These are phyloP conservation scores for Phragmatobia fuliginosa DNA, from an alignment of 2,888 invertebrate species.

Conservation along the genomic window DNA sequence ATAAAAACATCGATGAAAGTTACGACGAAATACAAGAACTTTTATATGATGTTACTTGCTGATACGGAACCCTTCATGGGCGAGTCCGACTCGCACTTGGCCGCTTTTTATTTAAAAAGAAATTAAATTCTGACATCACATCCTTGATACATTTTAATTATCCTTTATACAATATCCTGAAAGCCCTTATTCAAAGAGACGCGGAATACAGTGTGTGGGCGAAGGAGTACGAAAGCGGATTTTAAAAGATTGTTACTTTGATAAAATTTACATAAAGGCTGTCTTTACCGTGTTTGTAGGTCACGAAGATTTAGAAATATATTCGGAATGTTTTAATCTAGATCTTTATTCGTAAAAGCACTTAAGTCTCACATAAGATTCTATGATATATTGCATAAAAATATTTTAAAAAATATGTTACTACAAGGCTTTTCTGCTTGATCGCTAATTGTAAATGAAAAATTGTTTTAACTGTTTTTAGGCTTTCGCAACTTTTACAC, in stretches of 20 bases:
- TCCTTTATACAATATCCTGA: slow-evolving; percentile 9
- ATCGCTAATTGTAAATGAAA: too few relatives aligned
- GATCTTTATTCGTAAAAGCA: too few relatives aligned
- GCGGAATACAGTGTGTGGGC: slow-evolving; percentile 4
- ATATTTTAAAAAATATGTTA: too few relatives aligned
- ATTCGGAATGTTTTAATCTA: neutral
- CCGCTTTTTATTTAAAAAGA: neutral
- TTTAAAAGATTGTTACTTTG: neutral
- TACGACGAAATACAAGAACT: too few relatives aligned
- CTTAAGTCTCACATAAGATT: neutral
- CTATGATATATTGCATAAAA: neutral
- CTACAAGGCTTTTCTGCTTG: too few relatives aligned
- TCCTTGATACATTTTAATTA: slow-evolving; percentile 6
- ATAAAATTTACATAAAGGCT: neutral
- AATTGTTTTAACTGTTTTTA: too few relatives aligned
- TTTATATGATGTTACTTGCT: too few relatives aligned
- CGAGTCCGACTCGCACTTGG: too few relatives aligned
- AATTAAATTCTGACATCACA: neutral
- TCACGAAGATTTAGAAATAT: neutral
- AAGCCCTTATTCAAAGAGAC: slow-evolving; percentile 15
- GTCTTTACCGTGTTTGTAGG: neutral
- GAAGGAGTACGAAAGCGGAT: neutral
- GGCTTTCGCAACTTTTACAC: too few relatives aligned
- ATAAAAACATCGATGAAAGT: too few relatives aligned
- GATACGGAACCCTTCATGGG: too few relatives aligned